A percentile compares a stretch with the other conserved stretches of the same genome.
Conservation (phyloP, 2,797 vertebrate genomes). For the Sebastes elongatus region DNA sequence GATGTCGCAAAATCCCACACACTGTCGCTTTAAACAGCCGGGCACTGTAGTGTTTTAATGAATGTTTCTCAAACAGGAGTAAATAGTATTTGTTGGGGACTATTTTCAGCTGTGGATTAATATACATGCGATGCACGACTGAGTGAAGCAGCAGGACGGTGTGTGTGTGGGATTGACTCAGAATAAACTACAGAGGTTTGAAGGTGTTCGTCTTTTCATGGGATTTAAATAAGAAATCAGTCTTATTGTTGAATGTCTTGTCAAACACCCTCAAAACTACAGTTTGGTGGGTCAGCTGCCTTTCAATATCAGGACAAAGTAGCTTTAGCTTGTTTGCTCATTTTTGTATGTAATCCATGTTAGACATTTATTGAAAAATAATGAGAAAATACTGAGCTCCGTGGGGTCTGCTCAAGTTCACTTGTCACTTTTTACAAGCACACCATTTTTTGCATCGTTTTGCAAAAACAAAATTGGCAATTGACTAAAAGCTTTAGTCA, state of each 20-base stretch:
- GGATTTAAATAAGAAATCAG: background rate
- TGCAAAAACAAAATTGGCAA: background rate
- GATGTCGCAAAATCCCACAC: too few species aligned
- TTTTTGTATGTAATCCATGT: background rate
- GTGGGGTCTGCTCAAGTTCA: background rate
- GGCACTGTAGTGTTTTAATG: too few species aligned
- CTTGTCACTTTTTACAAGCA: background rate
- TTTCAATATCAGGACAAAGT: background rate
- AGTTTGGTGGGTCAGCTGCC: background rate
- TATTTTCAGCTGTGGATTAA: background rate
- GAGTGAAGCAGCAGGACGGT: background rate
- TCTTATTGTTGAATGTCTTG: background rate
- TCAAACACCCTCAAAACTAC: background rate
- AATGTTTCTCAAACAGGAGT: background rate
- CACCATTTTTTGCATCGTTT: background rate
- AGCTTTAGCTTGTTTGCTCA: background rate
- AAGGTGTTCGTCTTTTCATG: background rate
- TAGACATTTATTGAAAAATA: background rate
- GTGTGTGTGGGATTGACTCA: too few species aligned
- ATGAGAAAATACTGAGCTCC: background rate
- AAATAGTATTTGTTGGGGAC: background rate
- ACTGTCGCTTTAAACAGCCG: too few species aligned
- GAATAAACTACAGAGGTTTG: too few species aligned
- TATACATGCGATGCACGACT: background rate
- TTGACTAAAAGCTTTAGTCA: conserved; percentile 19